These are phyloP conservation scores for Rhinoderma darwinii DNA, from an alignment of 2,113 vertebrate species.

Conservation along the genomic window DNA sequence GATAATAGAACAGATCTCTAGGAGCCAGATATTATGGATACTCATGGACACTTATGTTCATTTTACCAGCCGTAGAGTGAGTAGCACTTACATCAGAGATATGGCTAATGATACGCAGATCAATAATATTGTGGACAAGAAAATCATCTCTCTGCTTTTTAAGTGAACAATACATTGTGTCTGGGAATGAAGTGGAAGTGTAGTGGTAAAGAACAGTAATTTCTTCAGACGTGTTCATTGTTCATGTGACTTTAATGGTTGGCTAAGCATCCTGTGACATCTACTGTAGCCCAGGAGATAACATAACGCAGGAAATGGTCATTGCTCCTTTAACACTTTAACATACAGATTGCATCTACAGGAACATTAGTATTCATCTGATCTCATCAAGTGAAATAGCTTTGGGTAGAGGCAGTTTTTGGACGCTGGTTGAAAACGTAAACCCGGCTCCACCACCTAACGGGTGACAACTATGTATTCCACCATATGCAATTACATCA, in stretches of 20 bases:
- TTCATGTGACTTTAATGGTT: not conserved
- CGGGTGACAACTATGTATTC: not conserved
- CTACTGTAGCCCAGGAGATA: not conserved
- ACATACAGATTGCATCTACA: not conserved
- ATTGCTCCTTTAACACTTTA: not conserved
- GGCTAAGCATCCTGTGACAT: not conserved
- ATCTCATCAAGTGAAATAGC: not conserved
- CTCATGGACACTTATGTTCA: slow-evolving; percentile 35
- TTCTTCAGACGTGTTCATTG: not conserved
- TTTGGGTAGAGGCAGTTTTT: not conserved
- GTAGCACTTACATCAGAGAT: slow-evolving; percentile 34
- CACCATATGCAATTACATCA: not conserved
- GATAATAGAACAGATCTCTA: slow-evolving; percentile 37
- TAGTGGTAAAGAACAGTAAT: slow-evolving; percentile 19
- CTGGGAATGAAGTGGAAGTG: not conserved
- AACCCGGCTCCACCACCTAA: not conserved
- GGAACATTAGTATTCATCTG: not conserved
- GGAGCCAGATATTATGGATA: slow-evolving; percentile 31
- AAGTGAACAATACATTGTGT: not conserved
- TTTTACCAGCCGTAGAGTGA: slow-evolving; percentile 38
- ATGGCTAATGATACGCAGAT: slow-evolving; percentile 38
- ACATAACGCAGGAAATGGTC: not conserved
- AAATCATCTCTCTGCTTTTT: slow-evolving; percentile 14
- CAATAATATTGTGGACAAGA: slow-evolving; percentile 37
- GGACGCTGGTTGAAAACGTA: not conserved